Evolutionary conservation across 2,113 vertebrate species (phyloP).

Genomic region (Terrapene triunguis): DNA sequence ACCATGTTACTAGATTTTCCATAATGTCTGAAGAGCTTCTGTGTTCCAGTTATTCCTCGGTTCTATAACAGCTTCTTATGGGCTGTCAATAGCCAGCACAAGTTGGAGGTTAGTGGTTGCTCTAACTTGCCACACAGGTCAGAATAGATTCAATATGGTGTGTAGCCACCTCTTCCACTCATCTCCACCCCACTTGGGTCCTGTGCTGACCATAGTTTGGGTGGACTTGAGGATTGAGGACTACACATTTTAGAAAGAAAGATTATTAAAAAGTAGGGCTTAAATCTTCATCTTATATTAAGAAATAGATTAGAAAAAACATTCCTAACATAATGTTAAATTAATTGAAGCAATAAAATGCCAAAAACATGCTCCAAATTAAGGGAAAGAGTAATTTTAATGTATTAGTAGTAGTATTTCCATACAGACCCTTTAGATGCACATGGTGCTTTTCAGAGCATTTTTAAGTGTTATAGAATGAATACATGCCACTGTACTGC

Average conservation of each 20-base stretch:
- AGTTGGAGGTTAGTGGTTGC: not conserved
- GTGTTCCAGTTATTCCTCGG: not conserved
- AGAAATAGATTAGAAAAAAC: not conserved
- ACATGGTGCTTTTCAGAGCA: not conserved
- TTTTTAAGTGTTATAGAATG: not conserved
- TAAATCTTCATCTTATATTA: not conserved
- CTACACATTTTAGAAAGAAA: not conserved
- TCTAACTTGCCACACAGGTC: not conserved
- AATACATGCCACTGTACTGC: not conserved
- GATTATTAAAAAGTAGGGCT: not conserved
- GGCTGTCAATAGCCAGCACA: not conserved
- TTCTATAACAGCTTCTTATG: not conserved
- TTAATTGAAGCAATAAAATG: not conserved
- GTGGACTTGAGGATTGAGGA: not conserved
- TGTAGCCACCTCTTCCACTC: fast-evolving
- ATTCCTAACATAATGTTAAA: not conserved
- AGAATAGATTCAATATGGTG: not conserved
- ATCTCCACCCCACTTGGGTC: not conserved
- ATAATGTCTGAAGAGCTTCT: not conserved
- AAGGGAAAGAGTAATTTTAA: not conserved
- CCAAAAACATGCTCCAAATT: not conserved
- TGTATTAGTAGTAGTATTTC: not conserved
- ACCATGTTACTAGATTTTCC: not conserved
- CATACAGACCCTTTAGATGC: not conserved
- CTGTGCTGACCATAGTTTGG: not conserved